phyloP scores from a whole-genome alignment of 2,888 invertebrate genomes.

The Palloptera scutellata region DNA sequence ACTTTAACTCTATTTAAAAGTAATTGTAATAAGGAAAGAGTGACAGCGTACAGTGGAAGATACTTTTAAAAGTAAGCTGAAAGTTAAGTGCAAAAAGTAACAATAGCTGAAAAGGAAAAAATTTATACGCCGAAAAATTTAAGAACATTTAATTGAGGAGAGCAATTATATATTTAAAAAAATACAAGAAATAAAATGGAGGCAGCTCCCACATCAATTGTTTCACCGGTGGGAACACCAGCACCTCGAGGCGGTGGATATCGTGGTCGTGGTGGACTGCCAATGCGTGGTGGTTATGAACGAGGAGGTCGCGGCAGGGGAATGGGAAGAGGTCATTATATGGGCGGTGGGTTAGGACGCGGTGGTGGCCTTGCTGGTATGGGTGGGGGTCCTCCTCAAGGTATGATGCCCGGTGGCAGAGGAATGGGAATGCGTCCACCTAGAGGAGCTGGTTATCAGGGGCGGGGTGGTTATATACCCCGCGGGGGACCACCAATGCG shows the following conservation, averaged over 20 bases:
- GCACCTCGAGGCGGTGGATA: constrained; percentile 59
- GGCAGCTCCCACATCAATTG: constrained; percentile 50
- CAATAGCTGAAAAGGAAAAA: constrained; percentile 9
- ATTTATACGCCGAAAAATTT: background rate
- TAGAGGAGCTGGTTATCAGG: constrained; percentile 54
- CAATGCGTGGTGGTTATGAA: constrained; percentile 61
- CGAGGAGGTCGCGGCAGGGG: constrained; percentile 60
- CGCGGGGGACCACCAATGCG: constrained; percentile 60
- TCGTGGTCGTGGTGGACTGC: constrained; percentile 58
- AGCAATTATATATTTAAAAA: background rate
- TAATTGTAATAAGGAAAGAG: constrained; percentile 15
- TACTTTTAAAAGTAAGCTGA: too few relatives aligned
- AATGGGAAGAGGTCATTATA: constrained; percentile 62
- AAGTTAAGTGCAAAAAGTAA: too few relatives aligned
- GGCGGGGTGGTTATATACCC: constrained; percentile 56
- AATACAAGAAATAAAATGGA: constrained; percentile 46
- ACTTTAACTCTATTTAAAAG: background rate
- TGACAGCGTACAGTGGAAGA: background rate
- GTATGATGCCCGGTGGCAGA: constrained; percentile 52
- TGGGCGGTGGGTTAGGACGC: constrained; percentile 56
- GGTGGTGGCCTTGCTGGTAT: constrained; percentile 56
- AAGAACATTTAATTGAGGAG: background rate
- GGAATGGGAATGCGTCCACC: constrained; percentile 58
- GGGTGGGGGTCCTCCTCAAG: constrained; percentile 55
- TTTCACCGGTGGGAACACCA: constrained; percentile 52